Base-by-base conservation (phyloP, 2,888 invertebrate genomes). In the Oligia strigilis region DNA sequence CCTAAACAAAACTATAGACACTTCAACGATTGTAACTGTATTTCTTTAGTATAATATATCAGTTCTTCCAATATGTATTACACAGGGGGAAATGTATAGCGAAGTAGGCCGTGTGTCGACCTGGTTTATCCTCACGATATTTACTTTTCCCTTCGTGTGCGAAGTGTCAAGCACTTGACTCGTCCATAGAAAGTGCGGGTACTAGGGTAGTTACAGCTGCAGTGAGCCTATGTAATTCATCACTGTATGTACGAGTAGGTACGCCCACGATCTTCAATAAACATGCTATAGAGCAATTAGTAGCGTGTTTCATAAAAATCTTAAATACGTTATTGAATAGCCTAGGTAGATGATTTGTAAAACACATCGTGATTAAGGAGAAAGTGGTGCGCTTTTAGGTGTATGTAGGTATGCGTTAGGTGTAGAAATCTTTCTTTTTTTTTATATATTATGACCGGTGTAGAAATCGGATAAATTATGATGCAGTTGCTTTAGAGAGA, bases 61-160 rank as follows among this genome's bases (percentile, higher is more conserved):
- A 64, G n/a, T 62, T 72, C 19, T 72, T 77, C 58, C 40, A 60
- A 77, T 76, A 71, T 64, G 43, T 78, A 78, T 72, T 83, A 72
- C 62, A 73, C 13, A 72, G 64, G 60, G 76, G 62, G 62, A 76
- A 78, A 81, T 82, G 75, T 80, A 89, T 91, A 91, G 89, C 82
- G 91, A 95, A 94, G 92, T 94, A 94, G 95, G 94, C 85, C 94
- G 89, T 90, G 84, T 91, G 88, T 90, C 92, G 94, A 93, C 94
- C 94, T 91, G 92, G 91, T 94, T 88, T 78, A 84, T 86, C 88
- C 88, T 90, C 91, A 91, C 92, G 89, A 92, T 94, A 91, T 94
- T 95, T 95, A 90, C 93, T 89, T 89, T 92, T 81, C 87, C 88
- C 82, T 86, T 84, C 70, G 90, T 92, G 89, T 89, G 88, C 89